Base-by-base conservation (phyloP, 1,140 invertebrate species). In the Cyclargus thomasi region DNA sequence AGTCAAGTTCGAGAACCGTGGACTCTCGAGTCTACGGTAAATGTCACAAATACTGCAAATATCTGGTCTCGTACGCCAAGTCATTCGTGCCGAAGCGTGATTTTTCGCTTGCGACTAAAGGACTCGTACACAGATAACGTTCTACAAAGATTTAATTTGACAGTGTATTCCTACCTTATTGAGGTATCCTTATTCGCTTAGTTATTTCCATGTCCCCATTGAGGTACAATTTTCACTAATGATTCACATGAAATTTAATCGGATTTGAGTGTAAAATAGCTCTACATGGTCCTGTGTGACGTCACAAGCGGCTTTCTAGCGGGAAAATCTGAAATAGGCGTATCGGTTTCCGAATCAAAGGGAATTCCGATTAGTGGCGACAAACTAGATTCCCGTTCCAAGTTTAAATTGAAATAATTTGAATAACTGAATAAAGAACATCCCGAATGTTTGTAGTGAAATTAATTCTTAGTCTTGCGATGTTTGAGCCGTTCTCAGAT, bases 341-440 rank as follows among this genome's bases (percentile, higher is more conserved):
- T 47, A 47, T 47, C 39, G 39, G 14, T 47, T 16, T 16, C 8
- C 39, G 39, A 47, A 47, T 47, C 39, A 47, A 47, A 47, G 39
- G 39, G 39, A 47, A 47, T 47, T 47, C 10, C 39, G 39, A 47
- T 47, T 47, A 47, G 39, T 47, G 39, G 29, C 29, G 29, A 29
- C 14, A 16, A 47, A 47, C 39, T 47, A 16, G 14, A 47, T 47
- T 47, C 39, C 7, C 5, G 11, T 47, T 47, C 11, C 2, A 47
- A 47, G 39, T 47, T 47, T 47, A 47, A 47, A 47, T 47, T 47
- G 39, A 47, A 47, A 47, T 47, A 47, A 47, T 47, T 47, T 47
- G 39, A 47, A 47, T 47, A 29, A 7, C 4, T 29, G 39, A 47
- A 47, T 11, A 47, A 47, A 11, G 39, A 14, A 14, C 14, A 16